Evolutionary conservation across 2,113 vertebrate species (phyloP), one percentile per base, ranked within the genome.

Genomic region (Dicaeum eximium): DNA sequence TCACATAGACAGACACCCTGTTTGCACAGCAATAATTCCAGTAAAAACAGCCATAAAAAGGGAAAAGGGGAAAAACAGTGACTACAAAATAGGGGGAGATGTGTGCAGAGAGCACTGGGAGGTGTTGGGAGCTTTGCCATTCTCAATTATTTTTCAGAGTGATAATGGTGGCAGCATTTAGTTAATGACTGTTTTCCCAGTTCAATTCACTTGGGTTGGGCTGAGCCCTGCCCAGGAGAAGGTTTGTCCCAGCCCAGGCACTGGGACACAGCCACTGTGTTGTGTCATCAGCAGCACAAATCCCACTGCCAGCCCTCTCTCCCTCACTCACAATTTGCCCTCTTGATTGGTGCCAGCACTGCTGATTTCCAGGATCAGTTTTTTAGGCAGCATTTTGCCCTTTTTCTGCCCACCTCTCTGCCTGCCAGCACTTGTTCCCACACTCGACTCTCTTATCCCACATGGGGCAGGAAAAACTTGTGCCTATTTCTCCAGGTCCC

Each of bases 1-100:
- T 58, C 61, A 23, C 40, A 33, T 3, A 54, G 82, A 58, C 93
- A 85, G 58, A 67, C 17, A 40, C 56, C 8, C n/a, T 94, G 56
- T 86, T 91, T 90, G 69, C 57, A 88, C 51, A 88, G 80, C 51
- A 88, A 75, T 94, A 67, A 91, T 86, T 88, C 38, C 81, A 80
- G 58, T 69, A 91, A 95, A 85, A 91, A 92, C 21, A 89, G 53
- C 48, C n/a, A 82, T 58, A 48, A 80, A 88, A 85, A 69, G 12
- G 50, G 21, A 42, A 87, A 83, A 83, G 10, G n/a, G 48, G 23
- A 7, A 74, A 88, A 90, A 45, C 4, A 28, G 28, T 35, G 23
- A 51, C 84, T 88, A 48, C 28, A 53, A 56, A 85, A 71, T 7
- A 69, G 12, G 22, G n/a, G 51, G 56, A 90, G 48, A 60, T 45